Evolutionary conservation across 2,797 vertebrate genomes (phyloP).

Genomic region (Paramormyrops hopkinsi): DNA sequence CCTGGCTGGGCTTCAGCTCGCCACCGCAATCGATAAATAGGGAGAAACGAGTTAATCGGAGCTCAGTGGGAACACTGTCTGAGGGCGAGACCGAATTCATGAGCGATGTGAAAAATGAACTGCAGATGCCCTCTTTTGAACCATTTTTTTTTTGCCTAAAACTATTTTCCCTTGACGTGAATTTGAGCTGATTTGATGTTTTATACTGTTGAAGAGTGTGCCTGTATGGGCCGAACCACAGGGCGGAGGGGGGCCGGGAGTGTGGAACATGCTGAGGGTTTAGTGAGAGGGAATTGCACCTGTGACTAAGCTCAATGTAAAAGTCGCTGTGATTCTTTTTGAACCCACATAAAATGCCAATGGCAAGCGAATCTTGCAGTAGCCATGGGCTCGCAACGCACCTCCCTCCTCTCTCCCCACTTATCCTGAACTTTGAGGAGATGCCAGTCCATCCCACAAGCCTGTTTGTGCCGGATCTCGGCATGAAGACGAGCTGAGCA

Average conservation of each 20-base stretch:
- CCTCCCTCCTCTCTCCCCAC: slow-evolving; percentile 1
- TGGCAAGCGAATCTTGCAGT: slow-evolving; percentile 55
- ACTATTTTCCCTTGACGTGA: background rate
- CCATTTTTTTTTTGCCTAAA: background rate
- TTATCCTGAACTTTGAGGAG: background rate
- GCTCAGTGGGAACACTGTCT: background rate
- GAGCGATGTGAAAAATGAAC: background rate
- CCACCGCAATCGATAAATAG: background rate
- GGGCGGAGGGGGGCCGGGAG: background rate
- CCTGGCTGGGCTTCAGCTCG: background rate
- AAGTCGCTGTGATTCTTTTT: slow-evolving; percentile 37
- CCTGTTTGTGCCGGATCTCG: background rate
- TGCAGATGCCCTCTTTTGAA: background rate
- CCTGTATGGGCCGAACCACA: background rate
- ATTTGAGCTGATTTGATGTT: background rate
- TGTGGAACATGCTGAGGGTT: background rate
- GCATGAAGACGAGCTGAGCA: background rate
- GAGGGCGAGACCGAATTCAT: background rate
- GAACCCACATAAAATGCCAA: slow-evolving; percentile 66
- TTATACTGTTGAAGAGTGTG: background rate
- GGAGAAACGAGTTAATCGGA: background rate
- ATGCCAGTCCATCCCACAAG: background rate
- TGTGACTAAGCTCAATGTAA: slow-evolving; percentile 64
- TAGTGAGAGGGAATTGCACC: slow-evolving; percentile 4
- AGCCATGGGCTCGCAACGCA: slow-evolving; percentile 32